phyloP scores from a whole-genome alignment of 2,797 vertebrate species.

The Falco biarmicus region DNA sequence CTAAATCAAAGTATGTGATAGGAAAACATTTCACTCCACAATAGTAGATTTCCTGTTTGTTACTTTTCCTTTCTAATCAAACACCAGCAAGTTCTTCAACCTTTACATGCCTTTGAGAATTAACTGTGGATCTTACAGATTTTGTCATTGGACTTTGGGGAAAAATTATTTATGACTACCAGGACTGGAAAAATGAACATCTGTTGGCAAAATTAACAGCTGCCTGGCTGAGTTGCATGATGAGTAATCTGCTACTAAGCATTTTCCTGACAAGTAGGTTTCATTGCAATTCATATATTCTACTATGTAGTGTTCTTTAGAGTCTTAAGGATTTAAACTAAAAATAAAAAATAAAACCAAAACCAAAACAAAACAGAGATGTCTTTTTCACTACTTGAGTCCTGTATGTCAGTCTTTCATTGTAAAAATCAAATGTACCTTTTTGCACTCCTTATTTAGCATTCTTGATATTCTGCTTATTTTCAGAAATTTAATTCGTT shows the following conservation, averaged over 20 bases:
- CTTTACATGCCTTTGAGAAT: background rate
- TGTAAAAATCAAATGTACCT: background rate
- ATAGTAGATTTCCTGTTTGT: background rate
- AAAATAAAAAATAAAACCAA: fast-evolving
- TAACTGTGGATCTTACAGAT: background rate
- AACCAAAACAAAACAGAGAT: background rate
- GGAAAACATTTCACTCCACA: background rate
- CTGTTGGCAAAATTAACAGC: slow-evolving; percentile 38
- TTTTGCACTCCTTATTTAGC: background rate
- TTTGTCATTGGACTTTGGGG: background rate
- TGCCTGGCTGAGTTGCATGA: background rate
- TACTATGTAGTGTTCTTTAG: background rate
- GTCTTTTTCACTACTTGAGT: background rate
- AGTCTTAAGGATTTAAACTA: background rate
- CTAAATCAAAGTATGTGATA: background rate
- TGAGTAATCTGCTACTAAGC: background rate
- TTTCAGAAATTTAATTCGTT: background rate
- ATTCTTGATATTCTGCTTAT: background rate
- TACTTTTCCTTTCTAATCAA: background rate
- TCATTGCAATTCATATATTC: background rate
- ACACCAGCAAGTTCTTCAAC: background rate
- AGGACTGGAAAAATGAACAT: slow-evolving; percentile 34
- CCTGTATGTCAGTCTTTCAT: background rate
- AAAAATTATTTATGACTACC: slow-evolving; percentile 7
- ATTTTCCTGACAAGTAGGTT: background rate